Base-by-base conservation (phyloP, 2,797 vertebrate species). In the Girardinus metallicus region DNA sequence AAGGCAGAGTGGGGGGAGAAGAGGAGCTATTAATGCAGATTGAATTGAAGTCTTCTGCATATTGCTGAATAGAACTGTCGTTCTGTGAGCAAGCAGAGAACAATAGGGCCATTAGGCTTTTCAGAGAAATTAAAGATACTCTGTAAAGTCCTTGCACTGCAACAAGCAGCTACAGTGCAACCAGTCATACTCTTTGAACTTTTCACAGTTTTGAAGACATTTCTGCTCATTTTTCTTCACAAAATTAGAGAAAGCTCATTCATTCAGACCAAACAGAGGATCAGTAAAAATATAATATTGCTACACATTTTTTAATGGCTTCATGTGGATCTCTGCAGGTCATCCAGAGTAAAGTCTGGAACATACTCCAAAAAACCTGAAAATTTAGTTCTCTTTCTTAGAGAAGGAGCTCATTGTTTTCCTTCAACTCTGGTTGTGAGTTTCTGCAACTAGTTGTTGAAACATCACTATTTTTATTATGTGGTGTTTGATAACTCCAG, bases 41-140 rank as follows among this genome's bases (percentile, higher is more conserved):
- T 74, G 82, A 84, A 84, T 78, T 44, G 57, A 83, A 79, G 46
- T 80, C 66, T 62, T 80, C 44, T 85, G 76, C 77, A 26, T 82
- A 47, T 75, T 36, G 75, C 75, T 76, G 41, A 53, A 41, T 51
- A 1, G 82, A 74, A 76, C 47, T 70, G 39, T 64, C 64, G 77
- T 29, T 77, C 64, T 68, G 60, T 70, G 29, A 51, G 57, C 64
- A 78, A 85, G 87, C 75, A 77, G 11, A 66, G 47, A 41, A 57
- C 78, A 76, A 44, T 57, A 5, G 11, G 10, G n/a, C 60, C 39
- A 75, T 18, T 46, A 23, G 64, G 72, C 26, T 16, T 44, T 64
- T 47, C 18, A 46, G 29, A 62, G 34, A 41, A 31, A 29, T 44
- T 62, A 43, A 23, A 1, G 6, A 46, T 44, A 12, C 29, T 46